Base-by-base conservation (phyloP, 2,113 vertebrate genomes). In the Aramus guarauna region DNA sequence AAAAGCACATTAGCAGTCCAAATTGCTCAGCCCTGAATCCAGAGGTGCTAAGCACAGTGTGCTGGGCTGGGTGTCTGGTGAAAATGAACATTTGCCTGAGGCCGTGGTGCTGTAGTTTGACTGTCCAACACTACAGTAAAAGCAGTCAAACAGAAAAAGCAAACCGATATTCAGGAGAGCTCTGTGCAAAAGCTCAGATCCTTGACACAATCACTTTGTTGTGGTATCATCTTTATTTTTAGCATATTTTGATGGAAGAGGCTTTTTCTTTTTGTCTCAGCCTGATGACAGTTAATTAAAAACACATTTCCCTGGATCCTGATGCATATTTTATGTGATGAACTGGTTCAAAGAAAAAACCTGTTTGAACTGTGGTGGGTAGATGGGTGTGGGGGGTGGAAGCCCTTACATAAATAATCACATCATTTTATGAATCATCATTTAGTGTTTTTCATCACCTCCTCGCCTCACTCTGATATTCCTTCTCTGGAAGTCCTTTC, bases 271-370 rank as follows among this genome's bases (percentile, higher is more conserved):
- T 91, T 92, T 92, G 68, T 91, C 64, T 90, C 87, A 88, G 59
- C 55, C 72, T 66, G 74, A 75, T 73, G 90, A 67, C 85, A 94
- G 88, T 94, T 96, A 94, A 97, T 94, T 94, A 96, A 97, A 91
- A 68, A 89, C 96, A 90, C 0, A 2, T 88, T 94, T 88, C 6
- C 1, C 77, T 85, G n/a, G 80, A 66, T 96, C 52, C 43, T 4
- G 15, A 77, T 95, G 71, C 59, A 92, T 97, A 95, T 97, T 97
- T 94, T 95, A 95, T 88, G 37, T 30, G 78, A 92, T 43, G 82
- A 95, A 78, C n/a, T 22, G 37, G 77, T 96, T 96, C 95, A 97
- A 97, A 97, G 73, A 36, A 55, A 90, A 91, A 88, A 82, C 59
- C 41, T 90, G 67, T 81, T 93, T 96, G 76, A 97, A 87, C 52